Percentiles rank a stretch among this genome's conserved stretches.
Evolutionary conservation across 2,113 vertebrate genomes (phyloP).

Genomic region (Bagarius yarrelli): DNA sequence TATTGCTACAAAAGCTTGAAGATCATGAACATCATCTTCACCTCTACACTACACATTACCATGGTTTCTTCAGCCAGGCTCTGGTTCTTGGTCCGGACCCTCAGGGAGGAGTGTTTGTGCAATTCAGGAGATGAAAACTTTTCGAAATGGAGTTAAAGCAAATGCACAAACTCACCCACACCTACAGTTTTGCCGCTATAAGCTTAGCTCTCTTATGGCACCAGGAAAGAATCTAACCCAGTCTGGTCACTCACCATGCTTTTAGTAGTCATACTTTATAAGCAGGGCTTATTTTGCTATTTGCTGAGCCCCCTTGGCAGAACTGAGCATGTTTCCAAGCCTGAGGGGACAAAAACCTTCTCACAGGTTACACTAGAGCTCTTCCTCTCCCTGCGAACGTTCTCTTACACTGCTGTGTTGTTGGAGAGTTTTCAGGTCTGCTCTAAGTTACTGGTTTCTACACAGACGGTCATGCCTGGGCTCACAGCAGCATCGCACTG

Average conservation of each 20-base stretch:
- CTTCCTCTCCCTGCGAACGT: background rate
- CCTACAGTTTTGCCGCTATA: conserved; percentile 48
- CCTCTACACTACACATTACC: background rate
- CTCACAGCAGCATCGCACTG: conserved; percentile 7
- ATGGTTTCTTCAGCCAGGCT: background rate
- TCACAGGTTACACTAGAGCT: conserved; percentile 31
- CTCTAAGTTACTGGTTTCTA: background rate
- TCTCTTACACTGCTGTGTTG: conserved; percentile 12
- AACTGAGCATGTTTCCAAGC: conserved; percentile 64
- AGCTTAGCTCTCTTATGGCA: conserved; percentile 66
- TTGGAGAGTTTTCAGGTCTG: background rate
- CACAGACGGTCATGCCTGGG: conserved; percentile 1
- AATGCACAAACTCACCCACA: conserved; percentile 46
- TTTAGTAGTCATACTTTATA: conserved; percentile 69
- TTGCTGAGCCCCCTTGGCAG: conserved; percentile 65
- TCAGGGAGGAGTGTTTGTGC: conserved; percentile 6
- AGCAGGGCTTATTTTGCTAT: conserved; percentile 65
- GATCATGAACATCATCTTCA: background rate
- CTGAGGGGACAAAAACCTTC: conserved; percentile 51
- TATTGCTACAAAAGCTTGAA: too few species aligned
- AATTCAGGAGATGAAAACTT: conserved; percentile 46
- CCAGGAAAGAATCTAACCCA: conserved; percentile 70
- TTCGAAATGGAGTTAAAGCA: conserved; percentile 28
- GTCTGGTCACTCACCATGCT: conserved; percentile 64
- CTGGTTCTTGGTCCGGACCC: background rate